phyloP scores from a whole-genome alignment of 2,797 vertebrate species.

The Acipenser ruthenus region DNA sequence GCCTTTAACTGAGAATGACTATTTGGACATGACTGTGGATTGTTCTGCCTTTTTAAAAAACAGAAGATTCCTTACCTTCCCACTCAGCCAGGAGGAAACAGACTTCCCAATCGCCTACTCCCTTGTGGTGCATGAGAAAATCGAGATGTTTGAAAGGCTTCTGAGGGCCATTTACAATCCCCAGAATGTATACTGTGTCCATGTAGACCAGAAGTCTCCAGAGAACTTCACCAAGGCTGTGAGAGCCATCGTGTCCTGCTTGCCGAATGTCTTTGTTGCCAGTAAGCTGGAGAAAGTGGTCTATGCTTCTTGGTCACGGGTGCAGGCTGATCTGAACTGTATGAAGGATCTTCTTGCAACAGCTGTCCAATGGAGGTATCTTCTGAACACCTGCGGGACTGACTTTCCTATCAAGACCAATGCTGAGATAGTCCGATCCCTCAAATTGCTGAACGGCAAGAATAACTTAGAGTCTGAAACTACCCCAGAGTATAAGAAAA shows the following conservation, averaged over 20 bases:
- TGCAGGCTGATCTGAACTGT: slow-evolving; percentile 79
- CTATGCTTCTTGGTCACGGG: slow-evolving; percentile 73
- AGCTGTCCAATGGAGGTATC: slow-evolving; percentile 64
- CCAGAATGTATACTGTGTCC: slow-evolving; percentile 77
- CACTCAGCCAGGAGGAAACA: slow-evolving; percentile 60
- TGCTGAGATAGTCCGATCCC: no score
- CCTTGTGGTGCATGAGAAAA: slow-evolving; percentile 75
- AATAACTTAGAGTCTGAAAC: no score
- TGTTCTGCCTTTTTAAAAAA: slow-evolving; percentile 49
- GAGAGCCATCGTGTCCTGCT: slow-evolving; percentile 57
- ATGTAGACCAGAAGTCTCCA: slow-evolving; percentile 64
- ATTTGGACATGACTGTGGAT: slow-evolving; percentile 56
- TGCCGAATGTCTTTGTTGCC: slow-evolving; percentile 72
- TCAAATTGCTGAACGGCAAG: no score
- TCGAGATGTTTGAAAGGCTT: slow-evolving; percentile 77
- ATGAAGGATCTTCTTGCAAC: slow-evolving; percentile 67
- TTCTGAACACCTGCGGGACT: slow-evolving; percentile 69
- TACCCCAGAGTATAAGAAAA: no score
- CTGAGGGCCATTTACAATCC: slow-evolving; percentile 67
- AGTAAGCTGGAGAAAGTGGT: slow-evolving; percentile 58
- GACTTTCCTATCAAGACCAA: no score
- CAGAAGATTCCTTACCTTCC: slow-evolving; percentile 50
- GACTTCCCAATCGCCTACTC: slow-evolving; percentile 76
- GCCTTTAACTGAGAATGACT: slow-evolving; percentile 43
- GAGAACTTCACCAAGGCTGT: slow-evolving; percentile 53